A percentile compares a stretch with the other conserved stretches of the same genome.
Evolutionary conservation across 2,888 invertebrate species (phyloP).

Genomic region (Oscheius sp.): DNA sequence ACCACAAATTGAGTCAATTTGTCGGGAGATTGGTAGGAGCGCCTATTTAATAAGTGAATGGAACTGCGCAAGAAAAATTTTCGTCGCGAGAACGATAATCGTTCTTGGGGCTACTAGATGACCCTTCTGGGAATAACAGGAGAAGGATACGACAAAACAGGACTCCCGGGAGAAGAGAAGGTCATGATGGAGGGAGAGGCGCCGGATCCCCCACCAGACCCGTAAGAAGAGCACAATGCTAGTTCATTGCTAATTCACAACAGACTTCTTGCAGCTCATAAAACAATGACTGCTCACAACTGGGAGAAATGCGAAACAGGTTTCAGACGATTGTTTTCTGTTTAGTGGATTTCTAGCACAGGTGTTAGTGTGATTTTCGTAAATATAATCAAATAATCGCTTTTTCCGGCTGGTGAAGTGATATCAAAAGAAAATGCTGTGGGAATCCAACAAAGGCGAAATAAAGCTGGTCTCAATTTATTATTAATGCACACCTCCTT

Average conservation of each 20-base stretch:
- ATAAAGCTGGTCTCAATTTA: not conserved
- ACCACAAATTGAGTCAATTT: slow-evolving; percentile 23
- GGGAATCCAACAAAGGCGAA: too few species aligned
- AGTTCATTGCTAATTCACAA: slow-evolving; percentile 25
- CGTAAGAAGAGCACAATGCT: slow-evolving; percentile 18
- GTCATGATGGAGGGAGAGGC: slow-evolving; percentile 21
- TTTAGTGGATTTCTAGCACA: too few species aligned
- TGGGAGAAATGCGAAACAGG: too few species aligned
- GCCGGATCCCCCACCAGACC: slow-evolving; percentile 8
- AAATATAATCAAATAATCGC: too few species aligned
- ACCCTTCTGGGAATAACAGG: slow-evolving; percentile 21
- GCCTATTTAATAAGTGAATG: slow-evolving; percentile 17
- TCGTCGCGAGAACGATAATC: slow-evolving; percentile 12
- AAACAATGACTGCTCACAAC: too few species aligned
- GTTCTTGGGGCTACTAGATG: not conserved
- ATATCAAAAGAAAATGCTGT: too few species aligned
- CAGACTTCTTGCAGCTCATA: slow-evolving; percentile 20
- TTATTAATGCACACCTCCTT: not conserved
- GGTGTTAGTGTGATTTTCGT: too few species aligned
- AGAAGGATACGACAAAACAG: slow-evolving; percentile 27
- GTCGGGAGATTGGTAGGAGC: slow-evolving; percentile 24
- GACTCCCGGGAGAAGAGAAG: slow-evolving; percentile 9
- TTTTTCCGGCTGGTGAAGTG: too few species aligned
- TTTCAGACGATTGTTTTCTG: too few species aligned
- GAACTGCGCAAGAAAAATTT: slow-evolving; percentile 9